These are phyloP conservation scores for Crypturellus undulatus DNA, from an alignment of 2,113 vertebrate species.

Conservation along the genomic window DNA sequence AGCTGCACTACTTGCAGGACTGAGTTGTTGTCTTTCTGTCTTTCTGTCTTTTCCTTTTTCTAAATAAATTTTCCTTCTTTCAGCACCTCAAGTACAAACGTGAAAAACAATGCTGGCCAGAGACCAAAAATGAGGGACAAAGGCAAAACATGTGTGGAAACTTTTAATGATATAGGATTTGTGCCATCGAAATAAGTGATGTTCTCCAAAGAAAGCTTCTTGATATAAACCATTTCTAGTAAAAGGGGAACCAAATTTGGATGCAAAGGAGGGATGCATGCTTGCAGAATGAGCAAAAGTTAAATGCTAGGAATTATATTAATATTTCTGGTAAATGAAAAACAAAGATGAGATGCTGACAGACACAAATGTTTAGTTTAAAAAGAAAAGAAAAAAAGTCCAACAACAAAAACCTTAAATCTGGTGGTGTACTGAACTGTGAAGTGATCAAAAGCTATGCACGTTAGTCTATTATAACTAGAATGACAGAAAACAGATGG, in stretches of 20 bases:
- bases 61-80: background rate
- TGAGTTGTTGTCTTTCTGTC: background rate
- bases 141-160: background rate
- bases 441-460: background rate
- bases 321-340: background rate
- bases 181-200: background rate
- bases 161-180: background rate
- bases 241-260: slow-evolving; percentile 9
- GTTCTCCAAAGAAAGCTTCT: background rate
- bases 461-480: background rate
- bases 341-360: background rate
- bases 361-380: background rate
- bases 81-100: background rate
- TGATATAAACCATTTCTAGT: background rate
- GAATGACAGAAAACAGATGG: background rate
- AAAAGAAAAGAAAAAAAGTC: background rate
- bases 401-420: background rate
- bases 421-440: background rate
- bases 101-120: background rate
- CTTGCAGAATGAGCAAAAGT: slow-evolving; percentile 4
- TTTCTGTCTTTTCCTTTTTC: background rate
- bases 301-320: slow-evolving; percentile 7
- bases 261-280: background rate
- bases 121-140: background rate
- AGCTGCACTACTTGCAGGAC: background rate